phyloP scores from a whole-genome alignment of 2,113 vertebrate genomes.

The Meles meles region DNA sequence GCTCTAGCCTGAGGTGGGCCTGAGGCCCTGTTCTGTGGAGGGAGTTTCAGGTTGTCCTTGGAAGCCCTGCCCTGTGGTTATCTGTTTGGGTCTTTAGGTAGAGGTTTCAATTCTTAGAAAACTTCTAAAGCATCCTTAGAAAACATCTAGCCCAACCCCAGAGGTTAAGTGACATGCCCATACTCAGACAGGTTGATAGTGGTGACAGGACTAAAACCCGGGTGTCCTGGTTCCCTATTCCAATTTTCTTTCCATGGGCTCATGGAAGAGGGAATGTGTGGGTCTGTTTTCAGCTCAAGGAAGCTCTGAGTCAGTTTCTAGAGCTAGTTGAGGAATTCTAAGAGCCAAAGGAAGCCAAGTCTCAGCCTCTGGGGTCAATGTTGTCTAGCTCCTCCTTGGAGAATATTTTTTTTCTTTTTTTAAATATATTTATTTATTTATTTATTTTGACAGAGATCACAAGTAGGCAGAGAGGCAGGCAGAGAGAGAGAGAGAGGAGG shows the following conservation, averaged over 20 bases:
- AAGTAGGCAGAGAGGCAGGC: no score
- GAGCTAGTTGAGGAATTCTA: not conserved
- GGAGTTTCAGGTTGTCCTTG: conserved; percentile 5
- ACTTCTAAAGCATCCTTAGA: not conserved
- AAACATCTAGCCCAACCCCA: not conserved
- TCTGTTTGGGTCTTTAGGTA: conserved; percentile 14
- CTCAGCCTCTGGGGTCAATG: not conserved
- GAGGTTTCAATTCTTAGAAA: conserved; percentile 16
- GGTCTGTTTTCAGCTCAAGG: not conserved
- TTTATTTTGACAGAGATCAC: no score
- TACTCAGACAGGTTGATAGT: not conserved
- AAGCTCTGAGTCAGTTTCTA: conserved; percentile 11
- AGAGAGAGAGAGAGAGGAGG: no score
- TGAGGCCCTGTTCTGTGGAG: not conserved
- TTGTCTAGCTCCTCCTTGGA: not conserved
- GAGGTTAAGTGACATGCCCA: not conserved
- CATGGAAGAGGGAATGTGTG: not conserved
- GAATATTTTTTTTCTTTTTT: not conserved
- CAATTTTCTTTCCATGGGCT: not conserved
- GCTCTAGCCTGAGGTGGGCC: not conserved
- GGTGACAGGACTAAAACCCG: not conserved
- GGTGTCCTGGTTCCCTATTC: not conserved
- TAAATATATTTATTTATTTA: no score
- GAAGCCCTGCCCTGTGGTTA: not conserved
- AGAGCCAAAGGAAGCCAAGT: not conserved